Conservation (phyloP, 2,113 vertebrate genomes). For the Phasianus colchicus region DNA sequence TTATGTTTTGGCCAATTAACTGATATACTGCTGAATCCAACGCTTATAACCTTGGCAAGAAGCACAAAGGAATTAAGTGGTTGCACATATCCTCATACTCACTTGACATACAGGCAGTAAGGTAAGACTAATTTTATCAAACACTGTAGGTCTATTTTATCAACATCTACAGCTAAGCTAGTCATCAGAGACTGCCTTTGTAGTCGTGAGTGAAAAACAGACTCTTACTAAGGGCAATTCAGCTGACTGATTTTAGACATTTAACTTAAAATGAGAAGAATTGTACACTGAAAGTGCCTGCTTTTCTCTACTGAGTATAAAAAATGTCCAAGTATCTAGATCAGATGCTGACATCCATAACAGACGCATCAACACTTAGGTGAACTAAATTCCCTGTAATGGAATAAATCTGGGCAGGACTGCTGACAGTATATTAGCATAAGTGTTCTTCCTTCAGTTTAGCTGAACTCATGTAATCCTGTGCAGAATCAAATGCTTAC, state of each 20-base stretch:
- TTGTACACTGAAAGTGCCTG: neutral
- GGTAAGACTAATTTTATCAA: neutral
- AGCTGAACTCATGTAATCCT: neutral
- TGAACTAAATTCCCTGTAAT: neutral
- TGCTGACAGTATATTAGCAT: neutral
- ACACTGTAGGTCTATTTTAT: neutral
- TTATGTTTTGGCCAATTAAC: neutral
- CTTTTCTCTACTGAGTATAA: neutral
- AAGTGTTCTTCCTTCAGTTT: accelerated
- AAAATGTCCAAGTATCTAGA: neutral
- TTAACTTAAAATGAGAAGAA: neutral
- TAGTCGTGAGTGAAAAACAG: neutral
- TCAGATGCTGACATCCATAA: neutral
- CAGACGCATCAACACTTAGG: neutral
- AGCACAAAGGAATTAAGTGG: neutral
- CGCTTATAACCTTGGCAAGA: neutral
- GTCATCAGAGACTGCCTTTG: neutral
- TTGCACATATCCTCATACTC: neutral
- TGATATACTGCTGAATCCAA: neutral
- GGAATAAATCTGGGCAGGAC: neutral
- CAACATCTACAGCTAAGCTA: neutral
- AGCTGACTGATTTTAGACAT: neutral
- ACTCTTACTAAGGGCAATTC: neutral
- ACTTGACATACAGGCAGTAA: neutral
- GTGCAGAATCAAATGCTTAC: neutral